A percentile compares a stretch with the other conserved stretches of the same genome.
phyloP scores from a whole-genome alignment of 2,797 vertebrate genomes.

The Emys orbicularis region DNA sequence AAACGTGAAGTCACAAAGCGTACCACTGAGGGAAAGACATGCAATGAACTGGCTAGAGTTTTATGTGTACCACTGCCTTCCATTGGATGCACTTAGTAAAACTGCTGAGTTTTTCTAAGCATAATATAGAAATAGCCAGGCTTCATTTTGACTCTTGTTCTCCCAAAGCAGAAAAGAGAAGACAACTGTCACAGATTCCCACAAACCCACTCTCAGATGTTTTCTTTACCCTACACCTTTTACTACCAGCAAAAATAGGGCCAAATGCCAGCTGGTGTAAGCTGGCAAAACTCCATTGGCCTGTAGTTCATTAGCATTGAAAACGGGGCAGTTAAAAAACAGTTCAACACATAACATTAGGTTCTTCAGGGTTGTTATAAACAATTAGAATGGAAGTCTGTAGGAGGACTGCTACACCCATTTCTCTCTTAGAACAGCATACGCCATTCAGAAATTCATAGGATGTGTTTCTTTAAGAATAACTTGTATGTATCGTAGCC shows the following conservation, averaged over 20 bases:
- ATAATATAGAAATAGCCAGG: neutral
- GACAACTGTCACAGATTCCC: conserved; percentile 41
- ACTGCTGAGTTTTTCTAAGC: neutral
- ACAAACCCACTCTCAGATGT: conserved; percentile 27
- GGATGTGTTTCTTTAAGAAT: conserved; percentile 9
- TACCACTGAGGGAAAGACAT: neutral
- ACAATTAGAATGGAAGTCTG: conserved; percentile 73
- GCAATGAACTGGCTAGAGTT: neutral
- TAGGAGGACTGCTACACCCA: conserved; percentile 52
- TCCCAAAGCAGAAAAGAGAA: conserved; percentile 5
- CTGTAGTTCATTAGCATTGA: conserved; percentile 73
- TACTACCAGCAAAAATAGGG: conserved; percentile 69
- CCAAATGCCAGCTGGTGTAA: conserved; percentile 72
- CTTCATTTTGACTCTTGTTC: neutral
- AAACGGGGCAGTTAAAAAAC: conserved; percentile 71
- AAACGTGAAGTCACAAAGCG: conserved; percentile 28
- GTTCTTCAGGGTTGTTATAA: conserved; percentile 73
- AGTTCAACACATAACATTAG: conserved; percentile 62
- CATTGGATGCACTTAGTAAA: conserved; percentile 38
- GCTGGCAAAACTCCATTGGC: conserved; percentile 68
- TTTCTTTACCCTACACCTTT: conserved; percentile 54
- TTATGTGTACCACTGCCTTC: conserved; percentile 3
- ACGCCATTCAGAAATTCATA: conserved; percentile 31
- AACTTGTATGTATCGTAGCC: neutral
- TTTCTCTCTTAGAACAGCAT: conserved; percentile 31